Evolutionary conservation across 1,140 invertebrate species (phyloP).

Genomic region (Condylostylus longicornis): DNA sequence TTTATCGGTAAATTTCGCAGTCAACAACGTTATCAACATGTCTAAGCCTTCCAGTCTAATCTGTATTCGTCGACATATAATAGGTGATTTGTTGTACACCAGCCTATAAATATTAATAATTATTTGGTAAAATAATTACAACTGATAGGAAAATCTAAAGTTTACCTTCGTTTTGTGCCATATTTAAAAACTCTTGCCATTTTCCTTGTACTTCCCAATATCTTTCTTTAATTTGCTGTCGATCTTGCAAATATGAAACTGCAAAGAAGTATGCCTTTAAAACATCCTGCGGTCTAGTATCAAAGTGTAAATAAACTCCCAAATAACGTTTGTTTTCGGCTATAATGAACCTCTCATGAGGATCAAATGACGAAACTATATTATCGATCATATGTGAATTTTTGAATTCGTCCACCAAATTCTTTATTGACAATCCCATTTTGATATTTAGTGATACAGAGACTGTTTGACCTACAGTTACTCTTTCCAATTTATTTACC

Average conservation of each 20-base stretch:
- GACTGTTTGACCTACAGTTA: conserved; percentile 37
- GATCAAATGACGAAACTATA: conserved; percentile 35
- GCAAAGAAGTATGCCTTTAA: conserved; percentile 30
- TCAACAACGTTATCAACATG: too few relatives aligned
- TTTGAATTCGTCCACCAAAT: conserved; percentile 21
- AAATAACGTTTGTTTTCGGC: conserved; percentile 26
- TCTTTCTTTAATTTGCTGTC: conserved; percentile 32
- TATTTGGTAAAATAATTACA: conserved; percentile 1
- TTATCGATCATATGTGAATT: conserved; percentile 22
- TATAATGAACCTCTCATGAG: conserved; percentile 30
- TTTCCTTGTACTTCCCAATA: conserved; percentile 35
- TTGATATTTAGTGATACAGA: conserved; percentile 31
- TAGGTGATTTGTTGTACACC: conserved; percentile 36
- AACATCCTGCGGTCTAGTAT: conserved; percentile 25
- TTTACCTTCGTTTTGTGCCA: conserved; percentile 24
- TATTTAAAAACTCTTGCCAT: conserved; percentile 28
- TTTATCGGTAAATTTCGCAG: too few relatives aligned
- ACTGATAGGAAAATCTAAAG: not conserved
- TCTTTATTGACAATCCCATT: conserved; percentile 19
- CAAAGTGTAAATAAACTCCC: conserved; percentile 30
- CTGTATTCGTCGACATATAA: conserved; percentile 37
- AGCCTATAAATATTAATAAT: conserved; percentile 28
- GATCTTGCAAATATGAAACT: conserved; percentile 31
- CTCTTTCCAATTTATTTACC: conserved; percentile 44
- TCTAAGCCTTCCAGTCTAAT: conserved; percentile 30